Percentiles rank a stretch among this genome's conserved stretches.
These are phyloP conservation scores for Hystrix brachyura DNA, from an alignment of 2,113 vertebrate genomes.

Conservation along the genomic window DNA sequence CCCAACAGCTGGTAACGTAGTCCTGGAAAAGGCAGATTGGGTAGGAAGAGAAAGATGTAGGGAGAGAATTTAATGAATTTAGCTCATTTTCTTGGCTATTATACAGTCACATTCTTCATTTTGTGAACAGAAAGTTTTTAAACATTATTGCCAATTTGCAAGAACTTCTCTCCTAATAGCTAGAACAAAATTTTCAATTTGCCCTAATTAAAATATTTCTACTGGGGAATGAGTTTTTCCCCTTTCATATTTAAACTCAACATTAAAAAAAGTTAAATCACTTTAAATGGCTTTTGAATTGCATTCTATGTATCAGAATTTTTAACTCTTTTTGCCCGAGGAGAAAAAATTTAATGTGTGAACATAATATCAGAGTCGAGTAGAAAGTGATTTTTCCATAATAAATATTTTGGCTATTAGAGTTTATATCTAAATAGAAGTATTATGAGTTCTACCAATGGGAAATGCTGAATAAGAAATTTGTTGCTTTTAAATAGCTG, in stretches of 20 bases:
- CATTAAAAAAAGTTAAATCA: slow-evolving; percentile 73
- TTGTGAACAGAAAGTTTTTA: slow-evolving; percentile 43
- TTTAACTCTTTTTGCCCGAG: slow-evolving; percentile 41
- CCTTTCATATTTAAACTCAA: slow-evolving; percentile 70
- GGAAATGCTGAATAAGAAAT: slow-evolving; percentile 40
- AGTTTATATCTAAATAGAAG: slow-evolving; percentile 71
- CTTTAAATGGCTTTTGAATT: slow-evolving; percentile 63
- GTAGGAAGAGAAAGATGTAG: not conserved
- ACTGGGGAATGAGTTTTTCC: slow-evolving; percentile 63
- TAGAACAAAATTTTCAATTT: slow-evolving; percentile 59
- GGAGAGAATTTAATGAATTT: not conserved
- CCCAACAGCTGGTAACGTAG: slow-evolving; percentile 54
- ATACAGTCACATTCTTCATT: not conserved
- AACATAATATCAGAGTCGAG: slow-evolving; percentile 68
- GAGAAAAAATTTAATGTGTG: slow-evolving; percentile 52
- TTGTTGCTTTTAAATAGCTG: not conserved
- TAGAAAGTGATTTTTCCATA: slow-evolving; percentile 64
- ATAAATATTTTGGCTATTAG: slow-evolving; percentile 65
- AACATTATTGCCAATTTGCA: slow-evolving; percentile 59
- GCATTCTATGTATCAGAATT: slow-evolving; percentile 49
- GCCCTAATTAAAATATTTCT: slow-evolving; percentile 69
- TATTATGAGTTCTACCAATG: slow-evolving; percentile 27
- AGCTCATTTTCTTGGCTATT: slow-evolving; percentile 11
- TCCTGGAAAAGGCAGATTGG: not conserved
- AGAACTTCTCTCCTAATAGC: slow-evolving; percentile 65